A percentile compares a stretch with the other conserved stretches of the same genome.
These are phyloP conservation scores for Zelostemma sp. DNA, from an alignment of 1,140 invertebrate genomes.

Conservation along the genomic window DNA sequence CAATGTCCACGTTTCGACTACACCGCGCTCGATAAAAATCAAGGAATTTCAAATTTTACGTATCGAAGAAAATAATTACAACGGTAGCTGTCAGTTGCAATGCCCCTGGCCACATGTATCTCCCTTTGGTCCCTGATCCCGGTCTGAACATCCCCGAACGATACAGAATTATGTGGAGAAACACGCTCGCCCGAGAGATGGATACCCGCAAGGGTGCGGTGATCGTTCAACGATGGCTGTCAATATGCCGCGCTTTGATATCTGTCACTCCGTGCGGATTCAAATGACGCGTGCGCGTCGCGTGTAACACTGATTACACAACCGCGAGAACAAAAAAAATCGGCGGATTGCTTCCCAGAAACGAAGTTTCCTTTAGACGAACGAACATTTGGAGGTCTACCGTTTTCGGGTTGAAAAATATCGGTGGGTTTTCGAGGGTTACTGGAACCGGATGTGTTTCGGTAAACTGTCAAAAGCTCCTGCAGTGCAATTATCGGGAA, in stretches of 20 bases:
- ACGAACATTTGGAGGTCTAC: too few relatives aligned
- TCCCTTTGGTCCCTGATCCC: conserved; percentile 23
- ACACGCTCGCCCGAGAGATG: conserved; percentile 22
- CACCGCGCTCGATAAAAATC: too few relatives aligned
- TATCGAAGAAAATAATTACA: conserved; percentile 54
- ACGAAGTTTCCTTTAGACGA: too few relatives aligned
- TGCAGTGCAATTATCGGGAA: conserved; percentile 53
- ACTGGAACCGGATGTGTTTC: too few relatives aligned
- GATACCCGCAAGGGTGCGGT: conserved; percentile 41
- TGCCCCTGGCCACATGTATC: conserved; percentile 41
- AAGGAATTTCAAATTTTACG: conserved; percentile 31
- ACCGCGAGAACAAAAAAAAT: conserved; percentile 8
- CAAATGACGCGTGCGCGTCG: conserved; percentile 33
- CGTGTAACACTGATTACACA: conserved; percentile 54
- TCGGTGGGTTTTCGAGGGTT: too few relatives aligned
- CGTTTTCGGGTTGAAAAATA: too few relatives aligned
- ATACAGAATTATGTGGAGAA: conserved; percentile 46
- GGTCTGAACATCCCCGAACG: conserved; percentile 34
- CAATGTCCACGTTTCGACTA: too few relatives aligned
- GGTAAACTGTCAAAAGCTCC: too few relatives aligned
- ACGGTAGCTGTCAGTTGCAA: conserved; percentile 43
- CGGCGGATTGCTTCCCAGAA: too few relatives aligned
- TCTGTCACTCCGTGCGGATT: conserved; percentile 14
- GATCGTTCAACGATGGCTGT: conserved; percentile 58
- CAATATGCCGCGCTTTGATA: conserved; percentile 39